Evolutionary conservation across 2,888 invertebrate species (phyloP).

Genomic region (Hipparchia sbordonii): DNA sequence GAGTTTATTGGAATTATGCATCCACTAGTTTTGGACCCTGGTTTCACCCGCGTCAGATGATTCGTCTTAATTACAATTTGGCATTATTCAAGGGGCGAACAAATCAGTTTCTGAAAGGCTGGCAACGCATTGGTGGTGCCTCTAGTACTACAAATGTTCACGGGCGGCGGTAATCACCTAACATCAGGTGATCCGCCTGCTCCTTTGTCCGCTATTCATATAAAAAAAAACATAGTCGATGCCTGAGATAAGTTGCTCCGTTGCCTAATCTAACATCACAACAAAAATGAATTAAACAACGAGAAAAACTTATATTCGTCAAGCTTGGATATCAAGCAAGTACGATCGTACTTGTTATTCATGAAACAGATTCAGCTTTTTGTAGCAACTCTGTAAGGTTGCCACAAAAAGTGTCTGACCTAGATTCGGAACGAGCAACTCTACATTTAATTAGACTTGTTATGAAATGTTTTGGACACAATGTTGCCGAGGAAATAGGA

Average conservation of each 20-base stretch:
- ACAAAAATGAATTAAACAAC: not conserved
- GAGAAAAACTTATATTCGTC: not conserved
- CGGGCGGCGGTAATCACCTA: no score
- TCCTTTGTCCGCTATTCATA: no score
- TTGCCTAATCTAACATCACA: not conserved
- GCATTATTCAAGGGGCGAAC: no score
- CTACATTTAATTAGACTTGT: slow-evolving; percentile 22
- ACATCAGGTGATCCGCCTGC: no score
- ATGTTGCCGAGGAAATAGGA: slow-evolving; percentile 7
- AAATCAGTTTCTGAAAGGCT: no score
- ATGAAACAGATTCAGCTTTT: slow-evolving; percentile 18
- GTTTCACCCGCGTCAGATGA: not conserved
- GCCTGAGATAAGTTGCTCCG: no score
- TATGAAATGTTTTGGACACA: slow-evolving; percentile 15
- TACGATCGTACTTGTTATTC: slow-evolving; percentile 16
- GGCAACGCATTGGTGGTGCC: no score
- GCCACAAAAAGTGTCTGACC: slow-evolving; percentile 23
- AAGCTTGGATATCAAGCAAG: slow-evolving; percentile 1
- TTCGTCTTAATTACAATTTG: no score
- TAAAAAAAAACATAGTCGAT: no score
- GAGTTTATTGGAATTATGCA: not conserved
- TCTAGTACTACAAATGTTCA: no score
- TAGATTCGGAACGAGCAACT: slow-evolving; percentile 12
- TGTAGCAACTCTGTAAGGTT: slow-evolving; percentile 16
- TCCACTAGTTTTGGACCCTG: not conserved